Conservation (phyloP, 2,113 vertebrate species). For the Callionymus lyra region DNA sequence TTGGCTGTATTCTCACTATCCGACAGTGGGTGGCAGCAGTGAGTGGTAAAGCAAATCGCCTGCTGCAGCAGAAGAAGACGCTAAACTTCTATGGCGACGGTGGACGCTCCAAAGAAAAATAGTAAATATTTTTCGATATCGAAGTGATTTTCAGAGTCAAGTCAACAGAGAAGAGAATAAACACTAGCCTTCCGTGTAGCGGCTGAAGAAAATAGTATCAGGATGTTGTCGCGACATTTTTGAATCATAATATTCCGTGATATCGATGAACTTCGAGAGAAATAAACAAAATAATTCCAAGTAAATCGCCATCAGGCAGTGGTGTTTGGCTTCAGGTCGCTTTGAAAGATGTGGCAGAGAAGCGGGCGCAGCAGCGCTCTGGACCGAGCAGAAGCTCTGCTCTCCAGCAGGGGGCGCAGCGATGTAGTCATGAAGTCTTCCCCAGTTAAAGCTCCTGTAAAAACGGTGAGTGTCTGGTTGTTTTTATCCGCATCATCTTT, state of each 20-base stretch:
- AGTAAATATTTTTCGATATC: neutral
- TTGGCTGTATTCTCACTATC: neutral
- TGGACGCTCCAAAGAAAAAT: constrained; percentile 2
- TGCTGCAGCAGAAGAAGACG: neutral
- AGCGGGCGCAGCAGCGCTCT: constrained; percentile 52
- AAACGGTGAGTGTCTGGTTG: constrained; percentile 7
- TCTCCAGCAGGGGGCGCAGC: constrained; percentile 40
- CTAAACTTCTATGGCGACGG: constrained; percentile 16
- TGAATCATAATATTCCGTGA: neutral
- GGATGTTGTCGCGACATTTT: too few relatives aligned
- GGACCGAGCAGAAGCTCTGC: constrained; percentile 60
- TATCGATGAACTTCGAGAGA: neutral
- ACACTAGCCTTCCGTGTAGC: neutral
- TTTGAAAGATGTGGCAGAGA: constrained; percentile 53
- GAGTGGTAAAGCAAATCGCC: too few relatives aligned
- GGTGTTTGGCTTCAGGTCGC: neutral
- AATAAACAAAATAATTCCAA: neutral
- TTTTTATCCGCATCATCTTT: neutral
- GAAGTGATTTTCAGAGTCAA: neutral
- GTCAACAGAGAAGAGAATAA: neutral
- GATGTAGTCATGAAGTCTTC: constrained; percentile 1
- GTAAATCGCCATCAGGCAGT: neutral
- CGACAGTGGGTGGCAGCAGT: too few relatives aligned
- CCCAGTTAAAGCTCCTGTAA: neutral
- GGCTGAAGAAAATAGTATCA: neutral